Conservation (phyloP, 2,797 vertebrate species). For the Dendrocincla fuliginosa region DNA sequence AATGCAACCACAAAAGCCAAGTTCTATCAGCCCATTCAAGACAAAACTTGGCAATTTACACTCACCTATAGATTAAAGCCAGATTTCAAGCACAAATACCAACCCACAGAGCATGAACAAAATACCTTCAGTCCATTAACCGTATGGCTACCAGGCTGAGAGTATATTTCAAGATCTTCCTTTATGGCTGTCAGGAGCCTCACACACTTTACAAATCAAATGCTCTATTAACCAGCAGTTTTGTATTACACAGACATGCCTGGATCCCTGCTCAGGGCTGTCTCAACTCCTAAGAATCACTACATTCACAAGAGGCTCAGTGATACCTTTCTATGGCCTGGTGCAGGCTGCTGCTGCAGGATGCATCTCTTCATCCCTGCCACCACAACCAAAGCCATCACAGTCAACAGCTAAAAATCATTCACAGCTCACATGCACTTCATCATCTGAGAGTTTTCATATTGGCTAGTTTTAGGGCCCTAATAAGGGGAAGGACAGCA, state of each 20-base stretch:
- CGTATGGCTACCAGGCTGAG: background rate
- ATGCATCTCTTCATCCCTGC: background rate
- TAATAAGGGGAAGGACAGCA: background rate
- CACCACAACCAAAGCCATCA: accelerated
- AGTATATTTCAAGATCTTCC: background rate
- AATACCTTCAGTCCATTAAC: background rate
- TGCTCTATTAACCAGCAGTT: background rate
- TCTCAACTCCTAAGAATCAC: background rate
- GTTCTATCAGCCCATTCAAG: background rate
- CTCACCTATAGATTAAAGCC: background rate
- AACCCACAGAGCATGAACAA: background rate
- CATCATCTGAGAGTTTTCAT: background rate
- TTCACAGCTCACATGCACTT: background rate
- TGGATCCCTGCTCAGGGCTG: background rate
- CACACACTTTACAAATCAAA: background rate
- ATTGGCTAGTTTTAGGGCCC: background rate
- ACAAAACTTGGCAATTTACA: background rate
- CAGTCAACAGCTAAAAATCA: background rate
- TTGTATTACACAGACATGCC: background rate
- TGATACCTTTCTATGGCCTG: accelerated
- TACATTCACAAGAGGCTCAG: background rate
- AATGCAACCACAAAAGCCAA: background rate
- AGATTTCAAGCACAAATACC: background rate
- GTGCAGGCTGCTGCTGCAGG: background rate
- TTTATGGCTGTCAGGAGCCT: background rate